Percentiles rank a stretch among this genome's conserved stretches.
Evolutionary conservation across 2,113 vertebrate species (phyloP).

Genomic region (Urocitellus parryii): DNA sequence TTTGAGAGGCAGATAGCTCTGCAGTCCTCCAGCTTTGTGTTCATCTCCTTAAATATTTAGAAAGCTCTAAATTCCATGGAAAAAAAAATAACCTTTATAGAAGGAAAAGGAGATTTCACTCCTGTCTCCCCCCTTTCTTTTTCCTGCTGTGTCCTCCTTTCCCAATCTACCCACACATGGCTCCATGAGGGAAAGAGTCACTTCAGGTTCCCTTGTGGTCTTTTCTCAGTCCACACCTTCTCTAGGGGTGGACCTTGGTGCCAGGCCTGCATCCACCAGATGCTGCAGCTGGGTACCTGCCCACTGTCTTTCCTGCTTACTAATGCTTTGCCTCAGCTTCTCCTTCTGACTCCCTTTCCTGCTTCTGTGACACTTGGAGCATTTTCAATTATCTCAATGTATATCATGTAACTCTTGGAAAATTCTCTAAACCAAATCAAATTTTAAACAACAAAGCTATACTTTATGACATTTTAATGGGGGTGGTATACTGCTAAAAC

Average conservation of each 20-base stretch:
- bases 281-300: not conserved
- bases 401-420: slow-evolving; percentile 27
- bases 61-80: not conserved
- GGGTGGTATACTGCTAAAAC: not conserved
- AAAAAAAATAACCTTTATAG: not conserved
- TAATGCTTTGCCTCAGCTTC: not conserved
- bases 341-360: not conserved
- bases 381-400: slow-evolving; percentile 47
- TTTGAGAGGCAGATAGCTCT: not conserved
- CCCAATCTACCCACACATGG: no score
- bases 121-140: not conserved
- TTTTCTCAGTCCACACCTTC: not conserved
- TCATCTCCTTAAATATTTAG: not conserved
- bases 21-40: not conserved
- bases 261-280: not conserved
- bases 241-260: not conserved
- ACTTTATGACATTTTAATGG: slow-evolving; percentile 29
- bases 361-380: not conserved
- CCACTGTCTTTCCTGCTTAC: not conserved
- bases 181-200: not conserved
- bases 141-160: not conserved
- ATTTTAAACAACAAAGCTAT: slow-evolving; percentile 42
- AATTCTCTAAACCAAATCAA: slow-evolving; percentile 18
- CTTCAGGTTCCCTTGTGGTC: not conserved
- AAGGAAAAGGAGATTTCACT: not conserved